Base-by-base conservation (phyloP, 2,113 vertebrate genomes). In the Procavia capensis region DNA sequence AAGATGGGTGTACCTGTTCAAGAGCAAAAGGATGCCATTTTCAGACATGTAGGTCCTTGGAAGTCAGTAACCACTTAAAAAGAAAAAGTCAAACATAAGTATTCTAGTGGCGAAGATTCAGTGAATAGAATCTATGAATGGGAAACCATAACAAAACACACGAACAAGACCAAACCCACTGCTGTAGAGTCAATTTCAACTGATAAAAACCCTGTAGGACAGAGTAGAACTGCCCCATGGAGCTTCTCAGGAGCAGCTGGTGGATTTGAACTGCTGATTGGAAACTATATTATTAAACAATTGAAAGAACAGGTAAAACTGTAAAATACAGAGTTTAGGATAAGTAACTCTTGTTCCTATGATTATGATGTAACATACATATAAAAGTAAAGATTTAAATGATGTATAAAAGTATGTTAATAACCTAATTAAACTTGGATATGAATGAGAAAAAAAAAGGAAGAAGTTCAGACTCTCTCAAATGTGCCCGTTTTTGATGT, bases 241-340 rank as follows among this genome's bases (percentile, higher is more conserved):
- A n/a, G n/a, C n/a, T n/a, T n/a, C n/a, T n/a, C n/a, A n/a, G n/a
- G n/a, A n/a, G n/a, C n/a, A n/a, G n/a, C n/a, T n/a, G n/a, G n/a
- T n/a, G n/a, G n/a, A n/a, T n/a, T n/a, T n/a, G n/a, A n/a, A n/a
- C n/a, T n/a, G n/a, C n/a, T n/a, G n/a, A n/a, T n/a, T n/a, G n/a
- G n/a, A n/a, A n/a, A n/a, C n/a, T n/a, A n/a, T n/a, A n/a, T n/a
- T 79, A 47, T 31, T 93, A 81, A 92, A 76, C 10, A 70, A 70
- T 24, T 54, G 41, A 25, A 79, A 86, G 81, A 83, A 63, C 31
- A 88, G 47, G 0, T 5, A 63, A 85, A 90, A 74, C 13, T 76
- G 6, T 25, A 75, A 94, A 93, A 36, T 39, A 72, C 1, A 83
- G 50, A 41, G 9, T 76, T 80, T 70, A 39, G 36, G 41, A 22